Percentiles rank a stretch among this genome's conserved stretches.
phyloP scores from a whole-genome alignment of 2,113 vertebrate genomes.

The Sinocyclocheilus anophthalmus region DNA sequence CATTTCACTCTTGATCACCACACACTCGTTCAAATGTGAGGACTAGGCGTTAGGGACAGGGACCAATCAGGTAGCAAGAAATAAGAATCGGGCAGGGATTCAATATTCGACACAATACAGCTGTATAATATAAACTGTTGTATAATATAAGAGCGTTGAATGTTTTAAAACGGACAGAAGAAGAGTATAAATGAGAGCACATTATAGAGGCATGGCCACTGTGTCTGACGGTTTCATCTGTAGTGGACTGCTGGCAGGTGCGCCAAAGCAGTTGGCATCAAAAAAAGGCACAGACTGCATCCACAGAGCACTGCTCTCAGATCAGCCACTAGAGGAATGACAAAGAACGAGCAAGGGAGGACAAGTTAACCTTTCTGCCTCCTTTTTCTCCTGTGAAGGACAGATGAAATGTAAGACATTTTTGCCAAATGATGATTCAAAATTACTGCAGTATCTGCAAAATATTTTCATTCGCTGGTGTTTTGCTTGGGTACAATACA shows the following conservation, averaged over 20 bases:
- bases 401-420: background rate
- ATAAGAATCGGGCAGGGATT: background rate
- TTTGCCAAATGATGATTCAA: background rate
- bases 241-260: background rate
- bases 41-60: background rate
- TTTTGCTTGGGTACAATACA: no score
- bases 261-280: background rate
- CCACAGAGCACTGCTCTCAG: background rate
- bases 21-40: background rate
- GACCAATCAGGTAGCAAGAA: background rate
- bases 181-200: background rate
- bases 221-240: background rate
- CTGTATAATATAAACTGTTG: background rate
- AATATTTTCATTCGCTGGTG: no score
- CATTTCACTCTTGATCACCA: background rate
- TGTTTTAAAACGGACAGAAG: background rate
- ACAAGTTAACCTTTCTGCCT: background rate
- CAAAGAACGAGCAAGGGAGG: background rate
- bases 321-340: slow-evolving; percentile 1
- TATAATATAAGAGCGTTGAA: background rate
- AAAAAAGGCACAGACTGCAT: background rate
- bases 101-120: background rate
- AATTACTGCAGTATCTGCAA: background rate
- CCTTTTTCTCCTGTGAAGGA: background rate
- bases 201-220: background rate